These are phyloP conservation scores for Dysidea cf. avara DNA, from an alignment of 37 sponge, comb jelly and placozoan species.

Conservation along the genomic window DNA sequence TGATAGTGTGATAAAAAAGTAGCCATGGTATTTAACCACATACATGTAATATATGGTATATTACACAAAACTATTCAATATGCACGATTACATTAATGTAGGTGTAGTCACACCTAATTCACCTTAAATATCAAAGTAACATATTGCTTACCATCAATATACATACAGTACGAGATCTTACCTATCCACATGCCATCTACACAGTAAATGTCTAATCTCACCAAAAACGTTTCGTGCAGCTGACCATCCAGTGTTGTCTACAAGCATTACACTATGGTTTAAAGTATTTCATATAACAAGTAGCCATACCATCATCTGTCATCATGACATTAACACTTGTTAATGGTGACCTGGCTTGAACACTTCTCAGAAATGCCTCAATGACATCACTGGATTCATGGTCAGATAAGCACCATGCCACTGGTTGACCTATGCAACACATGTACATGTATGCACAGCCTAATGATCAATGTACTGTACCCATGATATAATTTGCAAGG, in stretches of 20 bases:
- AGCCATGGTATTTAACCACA: no score
- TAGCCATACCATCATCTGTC: constrained; percentile 20
- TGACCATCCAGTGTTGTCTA: constrained; percentile 31
- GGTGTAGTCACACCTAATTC: no score
- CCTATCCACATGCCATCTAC: constrained; percentile 30
- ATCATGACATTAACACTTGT: constrained; percentile 14
- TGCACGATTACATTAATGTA: no score
- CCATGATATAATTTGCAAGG: no score
- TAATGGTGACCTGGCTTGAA: constrained; percentile 6
- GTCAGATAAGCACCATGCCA: constrained; percentile 19
- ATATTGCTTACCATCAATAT: no score
- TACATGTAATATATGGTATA: no score
- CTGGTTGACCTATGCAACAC: constrained; percentile 13
- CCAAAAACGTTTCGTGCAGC: constrained; percentile 24
- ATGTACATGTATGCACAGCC: no score
- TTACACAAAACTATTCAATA: no score
- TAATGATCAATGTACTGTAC: no score
- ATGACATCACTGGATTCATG: constrained; percentile 5
- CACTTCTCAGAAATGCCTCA: constrained; percentile 1
- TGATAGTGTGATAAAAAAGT: no score
- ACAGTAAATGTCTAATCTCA: constrained; percentile 14
- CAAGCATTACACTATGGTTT: not conserved
- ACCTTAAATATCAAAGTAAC: not conserved
- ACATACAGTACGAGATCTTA: not conserved
- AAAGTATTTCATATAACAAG: not conserved